Conservation (phyloP, 2,113 vertebrate genomes). For the Terrapene triunguis region DNA sequence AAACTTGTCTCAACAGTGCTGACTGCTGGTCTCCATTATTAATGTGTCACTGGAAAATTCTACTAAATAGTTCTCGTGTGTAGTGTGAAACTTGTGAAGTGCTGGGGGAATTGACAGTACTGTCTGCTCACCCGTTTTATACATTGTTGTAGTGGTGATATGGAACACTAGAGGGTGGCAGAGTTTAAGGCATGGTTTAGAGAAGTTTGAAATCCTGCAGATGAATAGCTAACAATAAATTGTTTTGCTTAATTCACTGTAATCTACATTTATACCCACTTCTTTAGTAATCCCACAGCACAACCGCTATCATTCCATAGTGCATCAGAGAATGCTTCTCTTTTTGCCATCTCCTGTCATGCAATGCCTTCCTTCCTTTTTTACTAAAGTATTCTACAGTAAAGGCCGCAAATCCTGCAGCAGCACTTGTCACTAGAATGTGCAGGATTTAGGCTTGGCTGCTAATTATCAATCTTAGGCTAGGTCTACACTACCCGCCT, state of each 20-base stretch:
- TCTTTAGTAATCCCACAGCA: not conserved
- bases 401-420: not conserved
- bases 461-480: not conserved
- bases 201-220: not conserved
- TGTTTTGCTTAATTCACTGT: not conserved
- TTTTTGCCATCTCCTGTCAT: not conserved
- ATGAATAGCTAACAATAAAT: not conserved
- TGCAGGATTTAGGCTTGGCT: not conserved
- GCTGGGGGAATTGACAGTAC: not conserved
- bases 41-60: not conserved
- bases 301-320: not conserved
- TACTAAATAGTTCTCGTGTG: not conserved
- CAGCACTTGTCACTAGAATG: not conserved
- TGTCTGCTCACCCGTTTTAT: not conserved
- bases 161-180: not conserved
- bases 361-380: not conserved
- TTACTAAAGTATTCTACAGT: not conserved
- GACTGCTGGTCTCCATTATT: not conserved
- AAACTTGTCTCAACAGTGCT: not conserved
- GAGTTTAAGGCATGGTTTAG: not conserved
- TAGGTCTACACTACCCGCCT: too few species aligned
- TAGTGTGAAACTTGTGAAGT: not conserved
- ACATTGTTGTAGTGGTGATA: not conserved
- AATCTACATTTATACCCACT: not conserved
- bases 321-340: not conserved